Evolutionary conservation across 53 echinoderm and acorn worm species (phyloP), one percentile per base, ranked within the genome.

Genomic region (Luidia sarsii): DNA sequence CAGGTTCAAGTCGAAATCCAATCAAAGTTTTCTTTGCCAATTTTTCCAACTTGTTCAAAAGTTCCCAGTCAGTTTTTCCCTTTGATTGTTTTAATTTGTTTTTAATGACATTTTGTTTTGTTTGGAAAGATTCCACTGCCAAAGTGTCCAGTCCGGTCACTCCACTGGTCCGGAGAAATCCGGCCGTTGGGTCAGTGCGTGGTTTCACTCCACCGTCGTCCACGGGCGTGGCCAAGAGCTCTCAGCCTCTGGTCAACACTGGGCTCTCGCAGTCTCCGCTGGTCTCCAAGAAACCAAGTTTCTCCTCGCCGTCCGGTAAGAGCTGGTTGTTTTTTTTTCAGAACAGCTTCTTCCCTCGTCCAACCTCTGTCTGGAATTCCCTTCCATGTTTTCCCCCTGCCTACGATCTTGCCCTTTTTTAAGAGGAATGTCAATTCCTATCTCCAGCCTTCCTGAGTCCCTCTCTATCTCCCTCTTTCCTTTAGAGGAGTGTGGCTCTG

Each of bases 301-400:
- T 70, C 21, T 48, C 73, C 4, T 79, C 94, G 3, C 82, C 89
- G 49, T 37, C 88, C 50, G 86, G 94, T 91, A 66, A 84, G n/a
- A n/a, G n/a, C n/a, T n/a, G n/a, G n/a, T n/a, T n/a, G n/a, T n/a
- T n/a, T n/a, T n/a, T n/a, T n/a, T n/a, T n/a, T n/a, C n/a, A n/a
- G n/a, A n/a, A n/a, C n/a, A n/a, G n/a, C n/a, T n/a, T n/a, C n/a
- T n/a, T n/a, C n/a, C n/a, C n/a, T n/a, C n/a, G n/a, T n/a, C n/a
- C n/a, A n/a, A n/a, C n/a, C n/a, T n/a, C n/a, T n/a, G n/a, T n/a
- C n/a, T n/a, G n/a, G n/a, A n/a, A n/a, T n/a, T n/a, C n/a, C n/a
- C n/a, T n/a, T n/a, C n/a, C n/a, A n/a, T n/a, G n/a, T n/a, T n/a
- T n/a, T n/a, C n/a, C n/a, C n/a, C n/a, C n/a, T n/a, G n/a, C n/a